Evolutionary conservation across 2,888 invertebrate genomes (phyloP).

Genomic region (Drosophila algonquin): DNA sequence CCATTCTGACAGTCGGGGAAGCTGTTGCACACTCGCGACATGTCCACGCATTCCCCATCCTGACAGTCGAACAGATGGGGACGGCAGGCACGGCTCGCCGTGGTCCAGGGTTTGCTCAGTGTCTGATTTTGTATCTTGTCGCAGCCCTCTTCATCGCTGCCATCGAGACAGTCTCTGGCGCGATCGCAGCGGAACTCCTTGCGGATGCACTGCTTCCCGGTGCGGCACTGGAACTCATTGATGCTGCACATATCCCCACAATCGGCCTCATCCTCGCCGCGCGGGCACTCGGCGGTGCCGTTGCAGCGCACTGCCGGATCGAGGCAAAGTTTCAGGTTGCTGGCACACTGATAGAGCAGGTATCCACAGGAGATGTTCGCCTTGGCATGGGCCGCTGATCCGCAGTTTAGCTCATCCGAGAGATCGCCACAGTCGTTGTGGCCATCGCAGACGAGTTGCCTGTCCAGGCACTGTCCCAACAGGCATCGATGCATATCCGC

Average conservation of each 20-base stretch:
- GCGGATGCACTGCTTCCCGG: conserved; percentile 87
- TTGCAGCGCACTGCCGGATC: conserved; percentile 86
- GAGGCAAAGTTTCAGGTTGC: conserved; percentile 77
- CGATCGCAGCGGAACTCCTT: conserved; percentile 86
- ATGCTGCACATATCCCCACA: conserved; percentile 86
- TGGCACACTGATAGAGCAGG: conserved; percentile 79
- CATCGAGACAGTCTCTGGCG: conserved; percentile 88
- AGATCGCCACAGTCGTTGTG: conserved; percentile 86
- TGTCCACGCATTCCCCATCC: conserved; percentile 88
- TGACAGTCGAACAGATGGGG: conserved; percentile 85
- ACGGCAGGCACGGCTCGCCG: conserved; percentile 69
- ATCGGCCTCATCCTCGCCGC: conserved; percentile 88
- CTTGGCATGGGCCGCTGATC: conserved; percentile 3
- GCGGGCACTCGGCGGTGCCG: conserved; percentile 88
- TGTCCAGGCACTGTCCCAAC: conserved; percentile 86
- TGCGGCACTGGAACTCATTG: conserved; percentile 87
- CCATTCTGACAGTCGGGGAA: conserved; percentile 87
- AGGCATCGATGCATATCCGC: conserved; percentile 83
- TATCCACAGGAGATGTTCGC: conserved; percentile 84
- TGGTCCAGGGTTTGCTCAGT: conserved; percentile 12
- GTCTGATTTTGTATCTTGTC: conserved; percentile 62
- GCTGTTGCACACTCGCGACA: conserved; percentile 87
- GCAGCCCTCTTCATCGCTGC: conserved; percentile 89
- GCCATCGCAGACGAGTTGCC: conserved; percentile 85
- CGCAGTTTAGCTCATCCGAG: conserved; percentile 85